phyloP scores from a whole-genome alignment of 2,113 vertebrate genomes.

The Peromyscus leucopus region DNA sequence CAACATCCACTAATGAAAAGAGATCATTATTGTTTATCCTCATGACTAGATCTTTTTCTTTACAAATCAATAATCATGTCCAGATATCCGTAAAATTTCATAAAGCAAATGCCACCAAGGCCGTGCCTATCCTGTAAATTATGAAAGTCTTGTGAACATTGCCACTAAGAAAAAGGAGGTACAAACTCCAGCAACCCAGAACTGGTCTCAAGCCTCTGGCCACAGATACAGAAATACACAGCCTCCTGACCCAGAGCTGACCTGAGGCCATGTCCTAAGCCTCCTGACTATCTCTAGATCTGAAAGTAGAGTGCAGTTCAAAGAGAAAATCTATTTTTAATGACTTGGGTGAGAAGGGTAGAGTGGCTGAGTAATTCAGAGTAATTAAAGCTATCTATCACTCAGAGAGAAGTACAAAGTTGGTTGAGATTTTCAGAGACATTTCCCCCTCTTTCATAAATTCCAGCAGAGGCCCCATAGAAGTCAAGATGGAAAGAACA shows the following conservation, averaged over 20 bases:
- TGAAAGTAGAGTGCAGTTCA: constrained; percentile 84
- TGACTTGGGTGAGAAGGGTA: constrained; percentile 90
- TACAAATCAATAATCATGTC: constrained; percentile 58
- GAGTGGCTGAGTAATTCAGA: constrained; percentile 89
- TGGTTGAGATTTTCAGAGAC: constrained; percentile 88
- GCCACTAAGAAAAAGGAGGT: constrained; percentile 62
- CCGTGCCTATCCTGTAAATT: neutral
- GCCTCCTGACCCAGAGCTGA: constrained; percentile 87
- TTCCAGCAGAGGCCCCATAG: constrained; percentile 18
- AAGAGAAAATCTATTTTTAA: constrained; percentile 95
- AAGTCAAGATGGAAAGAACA: constrained; percentile 70
- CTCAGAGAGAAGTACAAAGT: constrained; percentile 84
- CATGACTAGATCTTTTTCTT: constrained; percentile 69
- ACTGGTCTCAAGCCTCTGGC: constrained; percentile 56
- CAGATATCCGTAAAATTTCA: constrained; percentile 37
- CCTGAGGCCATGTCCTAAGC: constrained; percentile 83
- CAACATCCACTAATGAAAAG: constrained; percentile 63
- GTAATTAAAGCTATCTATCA: constrained; percentile 97
- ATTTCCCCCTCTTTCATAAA: constrained; percentile 76
- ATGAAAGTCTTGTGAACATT: neutral
- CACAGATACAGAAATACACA: constrained; percentile 86
- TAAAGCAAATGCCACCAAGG: neutral
- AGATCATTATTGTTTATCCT: constrained; percentile 66
- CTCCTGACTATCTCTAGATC: constrained; percentile 88
- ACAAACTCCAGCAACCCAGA: neutral